Percentiles rank a stretch among this genome's conserved stretches.
These are phyloP conservation scores for Coenonympha glycerion DNA, from an alignment of 2,888 invertebrate species.

Conservation along the genomic window DNA sequence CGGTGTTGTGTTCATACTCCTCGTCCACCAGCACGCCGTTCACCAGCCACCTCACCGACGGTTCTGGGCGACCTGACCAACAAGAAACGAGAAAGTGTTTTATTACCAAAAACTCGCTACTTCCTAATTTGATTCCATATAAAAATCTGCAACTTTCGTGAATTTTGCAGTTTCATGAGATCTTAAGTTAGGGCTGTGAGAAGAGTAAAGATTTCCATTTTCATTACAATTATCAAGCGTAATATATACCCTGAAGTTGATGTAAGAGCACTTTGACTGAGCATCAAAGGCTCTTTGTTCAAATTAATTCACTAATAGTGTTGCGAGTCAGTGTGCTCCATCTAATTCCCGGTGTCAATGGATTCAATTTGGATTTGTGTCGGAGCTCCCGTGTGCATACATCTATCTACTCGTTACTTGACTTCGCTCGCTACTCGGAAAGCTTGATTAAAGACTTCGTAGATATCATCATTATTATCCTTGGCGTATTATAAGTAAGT, in stretches of 20 bases:
- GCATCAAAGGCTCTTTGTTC: conserved; percentile 28
- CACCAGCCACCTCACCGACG: conserved; percentile 87
- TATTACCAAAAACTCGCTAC: background rate
- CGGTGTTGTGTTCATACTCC: conserved; percentile 88
- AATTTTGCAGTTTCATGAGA: no score
- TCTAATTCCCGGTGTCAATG: conserved; percentile 63
- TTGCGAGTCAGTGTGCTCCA: conserved; percentile 28
- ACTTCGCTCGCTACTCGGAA: no score
- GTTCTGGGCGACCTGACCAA: conserved; percentile 83
- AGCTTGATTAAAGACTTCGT: no score
- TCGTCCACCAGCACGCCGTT: conserved; percentile 88
- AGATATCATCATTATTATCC: no score
- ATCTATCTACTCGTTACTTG: conserved; percentile 32
- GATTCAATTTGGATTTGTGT: conserved; percentile 61
- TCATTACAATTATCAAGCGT: no score
- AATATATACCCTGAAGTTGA: no score
- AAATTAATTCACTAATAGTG: conserved; percentile 32
- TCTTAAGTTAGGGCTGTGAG: no score
- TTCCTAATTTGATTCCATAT: background rate
- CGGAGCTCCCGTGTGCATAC: conserved; percentile 30
- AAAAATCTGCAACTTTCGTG: no score
- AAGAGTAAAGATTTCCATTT: no score
- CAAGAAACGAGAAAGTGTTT: no score
- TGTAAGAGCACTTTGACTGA: background rate
- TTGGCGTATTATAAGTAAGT: no score